A percentile compares a stretch with the other conserved stretches of the same genome.
These are phyloP conservation scores for Astyanax mexicanus DNA, from an alignment of 2,797 vertebrate species.

Conservation along the genomic window DNA sequence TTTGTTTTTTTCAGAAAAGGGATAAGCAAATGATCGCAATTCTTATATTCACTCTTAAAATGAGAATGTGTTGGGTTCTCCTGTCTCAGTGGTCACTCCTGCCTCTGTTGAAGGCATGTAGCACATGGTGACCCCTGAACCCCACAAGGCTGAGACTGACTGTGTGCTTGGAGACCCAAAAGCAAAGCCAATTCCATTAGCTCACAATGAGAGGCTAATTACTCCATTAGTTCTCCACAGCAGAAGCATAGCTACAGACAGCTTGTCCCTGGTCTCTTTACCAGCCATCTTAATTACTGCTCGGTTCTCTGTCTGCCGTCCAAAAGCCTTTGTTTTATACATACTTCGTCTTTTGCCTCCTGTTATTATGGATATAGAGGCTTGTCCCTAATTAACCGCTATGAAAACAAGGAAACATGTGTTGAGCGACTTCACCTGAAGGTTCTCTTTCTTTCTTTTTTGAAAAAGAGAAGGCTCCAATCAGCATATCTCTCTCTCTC, in stretches of 20 bases:
- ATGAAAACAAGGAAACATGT: conserved; percentile 86
- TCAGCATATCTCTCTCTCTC: background rate
- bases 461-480: background rate
- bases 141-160: conserved; percentile 64
- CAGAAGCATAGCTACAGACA: conserved; percentile 96
- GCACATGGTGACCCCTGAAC: conserved; percentile 80
- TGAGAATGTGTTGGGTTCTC: background rate
- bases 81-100: conserved; percentile 16
- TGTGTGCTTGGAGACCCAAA: conserved; percentile 76
- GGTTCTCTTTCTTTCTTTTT: background rate
- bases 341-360: background rate
- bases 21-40: background rate
- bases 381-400: conserved; percentile 97
- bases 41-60: no score
- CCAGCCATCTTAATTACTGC: conserved; percentile 98
- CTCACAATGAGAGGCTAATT: conserved; percentile 99
- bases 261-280: conserved; percentile 92
- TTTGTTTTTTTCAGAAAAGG: background rate
- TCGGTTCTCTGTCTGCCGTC: conserved; percentile 79
- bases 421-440: conserved; percentile 2
- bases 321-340: conserved; percentile 33
- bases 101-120: conserved; percentile 65
- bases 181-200: conserved; percentile 98
- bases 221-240: conserved; percentile 94
- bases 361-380: conserved; percentile 96